A percentile compares a stretch with the other conserved stretches of the same genome.
phyloP scores from a whole-genome alignment of 2,888 invertebrate genomes.

The Archips xylosteana region DNA sequence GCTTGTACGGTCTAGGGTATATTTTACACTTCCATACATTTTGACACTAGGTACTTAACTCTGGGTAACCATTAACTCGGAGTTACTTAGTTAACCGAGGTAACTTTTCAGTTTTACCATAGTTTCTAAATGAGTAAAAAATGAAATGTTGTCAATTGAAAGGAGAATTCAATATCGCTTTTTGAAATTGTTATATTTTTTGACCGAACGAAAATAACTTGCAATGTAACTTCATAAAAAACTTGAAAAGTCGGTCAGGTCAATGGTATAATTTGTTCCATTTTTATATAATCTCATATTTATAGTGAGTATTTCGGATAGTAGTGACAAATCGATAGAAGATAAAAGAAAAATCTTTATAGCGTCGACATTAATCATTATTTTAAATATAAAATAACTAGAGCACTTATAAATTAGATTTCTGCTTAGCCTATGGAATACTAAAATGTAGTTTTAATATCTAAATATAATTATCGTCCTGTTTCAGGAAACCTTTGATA shows the following conservation, averaged over 20 bases:
- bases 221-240: not conserved
- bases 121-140: not conserved
- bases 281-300: not conserved
- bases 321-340: not conserved
- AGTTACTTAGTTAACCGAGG: too few species aligned
- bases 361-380: not conserved
- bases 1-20: too few species aligned
- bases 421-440: constrained; percentile 26
- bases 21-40: too few species aligned
- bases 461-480: constrained; percentile 49
- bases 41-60: too few species aligned
- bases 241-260: not conserved
- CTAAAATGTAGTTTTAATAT: constrained; percentile 28
- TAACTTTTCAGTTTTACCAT: too few species aligned
- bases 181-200: not conserved
- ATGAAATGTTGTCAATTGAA: not conserved
- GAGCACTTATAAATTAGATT: not conserved
- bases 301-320: not conserved
- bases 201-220: not conserved
- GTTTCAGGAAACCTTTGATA: constrained; percentile 53
- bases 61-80: too few species aligned
- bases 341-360: not conserved
- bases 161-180: not conserved
- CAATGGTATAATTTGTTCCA: not conserved
- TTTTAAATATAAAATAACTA: not conserved